Evolutionary conservation across 2,113 vertebrate species (phyloP).

Genomic region (Chionis minor): DNA sequence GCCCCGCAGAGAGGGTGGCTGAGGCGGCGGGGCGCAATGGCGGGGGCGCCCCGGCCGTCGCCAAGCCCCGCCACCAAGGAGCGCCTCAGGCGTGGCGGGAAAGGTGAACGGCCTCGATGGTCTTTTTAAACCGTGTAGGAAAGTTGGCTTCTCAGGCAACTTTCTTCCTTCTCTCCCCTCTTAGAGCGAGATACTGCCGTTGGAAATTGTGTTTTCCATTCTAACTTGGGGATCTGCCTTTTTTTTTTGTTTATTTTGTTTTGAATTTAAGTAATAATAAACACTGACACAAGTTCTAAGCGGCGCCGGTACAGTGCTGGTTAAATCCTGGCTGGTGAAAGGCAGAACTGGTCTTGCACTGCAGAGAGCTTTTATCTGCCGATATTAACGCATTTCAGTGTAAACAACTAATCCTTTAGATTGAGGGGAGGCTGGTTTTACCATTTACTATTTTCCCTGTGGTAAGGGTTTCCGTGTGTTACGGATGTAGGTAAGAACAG

Average conservation of each 20-base stretch:
- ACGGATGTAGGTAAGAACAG: neutral
- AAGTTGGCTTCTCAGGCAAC: rapidly evolving
- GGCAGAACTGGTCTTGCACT: no score
- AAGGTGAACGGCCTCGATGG: rapidly evolving
- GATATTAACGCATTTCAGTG: neutral
- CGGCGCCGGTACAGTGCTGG: rapidly evolving
- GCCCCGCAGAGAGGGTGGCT: no score
- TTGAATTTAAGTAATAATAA: neutral
- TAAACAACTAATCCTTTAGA: neutral
- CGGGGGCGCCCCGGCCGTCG: neutral
- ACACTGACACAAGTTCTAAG: neutral
- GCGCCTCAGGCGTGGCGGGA: neutral
- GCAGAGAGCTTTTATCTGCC: neutral
- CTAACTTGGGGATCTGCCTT: neutral
- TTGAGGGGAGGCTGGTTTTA: rapidly evolving
- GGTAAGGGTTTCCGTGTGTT: neutral
- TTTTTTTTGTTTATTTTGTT: no score
- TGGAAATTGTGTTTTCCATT: neutral
- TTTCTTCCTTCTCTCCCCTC: neutral
- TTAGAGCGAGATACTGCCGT: neutral
- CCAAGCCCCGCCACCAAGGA: neutral
- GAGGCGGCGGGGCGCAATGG: no score
- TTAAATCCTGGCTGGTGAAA: rapidly evolving
- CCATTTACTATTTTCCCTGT: neutral
- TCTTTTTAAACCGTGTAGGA: neutral